Percentiles rank a stretch among this genome's conserved stretches.
phyloP scores from a whole-genome alignment of 2,113 vertebrate genomes.

The Cygnus buccinator region DNA sequence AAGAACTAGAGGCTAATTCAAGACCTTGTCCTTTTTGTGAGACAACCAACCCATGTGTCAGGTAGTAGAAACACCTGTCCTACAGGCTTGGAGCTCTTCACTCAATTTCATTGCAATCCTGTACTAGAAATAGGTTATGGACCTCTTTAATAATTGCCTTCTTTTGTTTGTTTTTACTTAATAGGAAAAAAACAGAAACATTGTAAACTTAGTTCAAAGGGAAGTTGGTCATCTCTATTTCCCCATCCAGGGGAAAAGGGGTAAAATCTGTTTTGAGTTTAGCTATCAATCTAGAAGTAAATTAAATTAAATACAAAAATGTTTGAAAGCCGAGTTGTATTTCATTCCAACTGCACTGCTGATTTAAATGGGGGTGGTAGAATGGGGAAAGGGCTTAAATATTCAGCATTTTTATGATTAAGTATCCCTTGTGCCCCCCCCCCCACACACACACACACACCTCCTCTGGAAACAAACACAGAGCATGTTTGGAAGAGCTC shows the following conservation, averaged over 20 bases:
- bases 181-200: conserved; percentile 34
- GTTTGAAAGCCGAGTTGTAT: conserved; percentile 69
- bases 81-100: background rate
- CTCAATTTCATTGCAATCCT: background rate
- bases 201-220: conserved; percentile 51
- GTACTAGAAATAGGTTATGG: background rate
- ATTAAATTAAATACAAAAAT: conserved; percentile 71
- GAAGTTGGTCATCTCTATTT: conserved; percentile 44
- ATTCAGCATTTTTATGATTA: conserved; percentile 59
- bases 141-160: conserved; percentile 17
- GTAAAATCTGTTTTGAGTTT: conserved; percentile 66
- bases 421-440: background rate
- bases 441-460: background rate
- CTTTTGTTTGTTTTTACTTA: conserved; percentile 45
- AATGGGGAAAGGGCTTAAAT: conserved; percentile 33
- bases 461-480: conserved; percentile 43
- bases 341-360: conserved; percentile 51
- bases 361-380: conserved; percentile 39
- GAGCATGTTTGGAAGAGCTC: background rate
- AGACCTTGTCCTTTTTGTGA: background rate
- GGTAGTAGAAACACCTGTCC: background rate
- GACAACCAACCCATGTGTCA: background rate
- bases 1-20: background rate
- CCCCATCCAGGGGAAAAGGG: conserved; percentile 18
- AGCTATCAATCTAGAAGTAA: conserved; percentile 68